Conservation (phyloP, 1,140 invertebrate species). For the Drosophila nikananu region DNA sequence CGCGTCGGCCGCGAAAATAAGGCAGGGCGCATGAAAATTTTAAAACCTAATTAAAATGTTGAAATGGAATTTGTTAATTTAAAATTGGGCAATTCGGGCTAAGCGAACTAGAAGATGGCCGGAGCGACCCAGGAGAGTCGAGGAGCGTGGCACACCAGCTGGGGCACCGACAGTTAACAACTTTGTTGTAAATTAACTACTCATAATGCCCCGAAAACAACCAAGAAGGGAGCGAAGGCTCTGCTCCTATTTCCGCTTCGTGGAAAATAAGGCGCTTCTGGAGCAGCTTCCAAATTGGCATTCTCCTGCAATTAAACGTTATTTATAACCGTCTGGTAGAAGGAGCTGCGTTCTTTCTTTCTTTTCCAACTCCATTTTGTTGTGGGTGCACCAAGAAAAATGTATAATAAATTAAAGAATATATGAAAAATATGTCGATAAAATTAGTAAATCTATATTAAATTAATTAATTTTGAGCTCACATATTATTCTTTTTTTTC, state of each 20-base stretch:
- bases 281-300: conserved; percentile 59
- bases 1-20: conserved; percentile 34
- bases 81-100: conserved; percentile 79
- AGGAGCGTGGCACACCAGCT: conserved; percentile 40
- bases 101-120: conserved; percentile 56
- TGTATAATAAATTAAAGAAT: rapidly evolving
- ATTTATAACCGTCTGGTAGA: conserved; percentile 71
- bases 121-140: conserved; percentile 23
- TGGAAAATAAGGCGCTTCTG: conserved; percentile 14
- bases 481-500: too few species aligned
- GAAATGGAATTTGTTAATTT: conserved; percentile 84
- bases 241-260: conserved; percentile 1
- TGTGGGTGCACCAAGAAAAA: conserved; percentile 9
- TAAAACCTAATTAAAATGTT: conserved; percentile 84
- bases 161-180: conserved; percentile 69
- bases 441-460: not conserved
- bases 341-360: not conserved
- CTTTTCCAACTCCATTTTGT: conserved; percentile 3
- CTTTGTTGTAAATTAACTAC: conserved; percentile 83
- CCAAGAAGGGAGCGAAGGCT: conserved; percentile 1
- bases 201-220: conserved; percentile 70
- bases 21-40: conserved; percentile 74
- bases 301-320: conserved; percentile 80
- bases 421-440: not conserved
- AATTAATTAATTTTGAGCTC: too few species aligned